Percentiles rank a stretch among this genome's conserved stretches.
Conservation (phyloP, 2,113 vertebrate genomes). For the Poeciliopsis occidentalis region DNA sequence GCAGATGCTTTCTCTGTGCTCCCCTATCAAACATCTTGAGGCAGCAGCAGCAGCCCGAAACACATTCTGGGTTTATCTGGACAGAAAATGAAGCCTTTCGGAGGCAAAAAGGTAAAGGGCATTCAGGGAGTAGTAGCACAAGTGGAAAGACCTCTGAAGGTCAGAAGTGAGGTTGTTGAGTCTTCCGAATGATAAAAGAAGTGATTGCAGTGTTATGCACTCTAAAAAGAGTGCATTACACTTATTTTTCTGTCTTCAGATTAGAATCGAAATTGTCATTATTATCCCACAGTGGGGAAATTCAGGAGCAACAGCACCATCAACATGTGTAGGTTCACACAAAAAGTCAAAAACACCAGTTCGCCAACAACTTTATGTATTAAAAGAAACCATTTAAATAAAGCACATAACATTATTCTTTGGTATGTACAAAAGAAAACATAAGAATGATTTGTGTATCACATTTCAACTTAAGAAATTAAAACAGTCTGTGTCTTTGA, state of each 20-base stretch:
- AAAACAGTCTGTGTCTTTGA: neutral
- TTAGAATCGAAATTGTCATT: neutral
- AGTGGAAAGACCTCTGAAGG: slow-evolving; percentile 39
- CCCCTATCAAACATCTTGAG: slow-evolving; percentile 66
- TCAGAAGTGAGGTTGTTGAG: slow-evolving; percentile 34
- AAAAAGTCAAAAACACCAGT: no score
- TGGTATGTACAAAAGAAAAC: no score
- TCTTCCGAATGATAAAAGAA: slow-evolving; percentile 28
- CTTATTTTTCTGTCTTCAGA: slow-evolving; percentile 33
- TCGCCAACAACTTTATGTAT: no score
- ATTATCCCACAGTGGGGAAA: no score
- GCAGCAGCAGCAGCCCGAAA: slow-evolving; percentile 45
- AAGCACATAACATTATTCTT: no score
- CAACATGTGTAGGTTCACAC: no score
- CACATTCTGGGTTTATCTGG: slow-evolving; percentile 62
- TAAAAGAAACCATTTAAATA: no score
- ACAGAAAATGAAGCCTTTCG: slow-evolving; percentile 47
- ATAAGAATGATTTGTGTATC: neutral
- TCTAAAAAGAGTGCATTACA: slow-evolving; percentile 46
- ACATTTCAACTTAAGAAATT: neutral
- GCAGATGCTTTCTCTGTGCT: slow-evolving; percentile 54
- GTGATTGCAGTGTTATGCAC: slow-evolving; percentile 45
- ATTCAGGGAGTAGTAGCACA: slow-evolving; percentile 32
- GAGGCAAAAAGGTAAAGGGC: slow-evolving; percentile 26
- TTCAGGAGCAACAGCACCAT: no score